Percentiles rank a stretch among this genome's conserved stretches.
Evolutionary conservation across 2,888 invertebrate genomes (phyloP).

Genomic region (Cephus pulcher): DNA sequence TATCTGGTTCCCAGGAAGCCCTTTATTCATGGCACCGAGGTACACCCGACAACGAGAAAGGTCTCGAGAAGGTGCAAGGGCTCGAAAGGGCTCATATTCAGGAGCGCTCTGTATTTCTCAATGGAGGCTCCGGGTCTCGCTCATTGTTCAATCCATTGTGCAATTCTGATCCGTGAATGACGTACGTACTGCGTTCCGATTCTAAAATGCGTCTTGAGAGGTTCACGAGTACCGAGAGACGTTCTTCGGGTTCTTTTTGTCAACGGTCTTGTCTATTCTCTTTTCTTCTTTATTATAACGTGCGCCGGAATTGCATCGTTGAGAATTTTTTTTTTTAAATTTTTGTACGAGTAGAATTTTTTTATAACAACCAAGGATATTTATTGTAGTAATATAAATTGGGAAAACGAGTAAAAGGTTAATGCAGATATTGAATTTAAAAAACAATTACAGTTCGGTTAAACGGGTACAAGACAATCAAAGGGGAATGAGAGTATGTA

Average conservation of each 20-base stretch:
- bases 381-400: too few relatives aligned
- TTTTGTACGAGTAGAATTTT: too few relatives aligned
- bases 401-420: too few relatives aligned
- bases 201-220: conserved; percentile 28
- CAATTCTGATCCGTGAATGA: conserved; percentile 47
- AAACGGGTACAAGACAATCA: too few relatives aligned
- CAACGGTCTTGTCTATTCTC: conserved; percentile 33
- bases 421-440: too few relatives aligned
- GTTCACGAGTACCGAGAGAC: conserved; percentile 25
- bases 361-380: too few relatives aligned
- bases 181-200: conserved; percentile 20
- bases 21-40: conserved; percentile 18
- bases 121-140: conserved; percentile 33
- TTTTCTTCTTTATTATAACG: too few relatives aligned
- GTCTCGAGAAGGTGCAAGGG: conserved; percentile 34
- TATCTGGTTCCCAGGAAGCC: conserved; percentile 52
- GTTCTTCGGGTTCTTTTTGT: conserved; percentile 31
- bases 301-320: too few relatives aligned
- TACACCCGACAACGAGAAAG: conserved; percentile 22
- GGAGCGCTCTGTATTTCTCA: conserved; percentile 29
- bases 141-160: conserved; percentile 57
- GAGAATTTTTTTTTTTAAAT: too few relatives aligned
- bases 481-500: too few relatives aligned
- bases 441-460: too few relatives aligned
- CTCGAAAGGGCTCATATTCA: conserved; percentile 40